Evolutionary conservation across 2,888 invertebrate species (phyloP).

Genomic region (Drosophila ochracea): DNA sequence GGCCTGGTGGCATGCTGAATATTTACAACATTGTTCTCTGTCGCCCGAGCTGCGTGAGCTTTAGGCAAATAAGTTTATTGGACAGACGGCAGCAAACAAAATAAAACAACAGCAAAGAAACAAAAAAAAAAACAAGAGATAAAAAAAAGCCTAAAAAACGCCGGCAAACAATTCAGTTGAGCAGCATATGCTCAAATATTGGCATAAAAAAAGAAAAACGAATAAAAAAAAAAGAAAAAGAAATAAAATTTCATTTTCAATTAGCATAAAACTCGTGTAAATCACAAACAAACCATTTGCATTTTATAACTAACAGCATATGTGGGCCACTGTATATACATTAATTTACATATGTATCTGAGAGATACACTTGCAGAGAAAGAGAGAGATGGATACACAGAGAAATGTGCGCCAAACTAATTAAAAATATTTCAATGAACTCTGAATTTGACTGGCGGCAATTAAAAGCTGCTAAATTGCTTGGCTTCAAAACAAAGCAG

Average conservation of each 20-base stretch:
- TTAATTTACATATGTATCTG: conserved; percentile 16
- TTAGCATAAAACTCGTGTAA: conserved; percentile 62
- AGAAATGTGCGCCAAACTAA: conserved; percentile 44
- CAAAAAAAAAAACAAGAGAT: conserved; percentile 5
- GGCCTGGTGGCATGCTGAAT: conserved; percentile 26
- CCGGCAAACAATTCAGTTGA: conserved; percentile 13
- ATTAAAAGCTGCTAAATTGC: conserved; percentile 39
- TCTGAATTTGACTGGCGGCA: conserved; percentile 38
- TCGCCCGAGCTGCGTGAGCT: conserved; percentile 19
- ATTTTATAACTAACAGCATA: conserved; percentile 26
- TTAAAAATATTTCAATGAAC: conserved; percentile 56
- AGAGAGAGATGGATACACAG: background rate
- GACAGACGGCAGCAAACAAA: conserved; percentile 23
- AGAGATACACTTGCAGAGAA: conserved; percentile 17
- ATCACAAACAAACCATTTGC: conserved; percentile 44
- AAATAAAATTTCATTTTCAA: conserved; percentile 52
- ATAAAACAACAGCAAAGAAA: conserved; percentile 4
- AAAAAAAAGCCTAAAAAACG: conserved; percentile 1
- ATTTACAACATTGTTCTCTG: conserved; percentile 44
- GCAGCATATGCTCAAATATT: conserved; percentile 54
- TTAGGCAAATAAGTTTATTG: conserved; percentile 52
- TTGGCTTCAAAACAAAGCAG: conserved; percentile 34
- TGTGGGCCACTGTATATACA: conserved; percentile 20
- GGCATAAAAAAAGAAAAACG: conserved; percentile 43
- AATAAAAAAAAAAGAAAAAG: conserved; percentile 24